Evolutionary conservation across 2,113 vertebrate species (phyloP).

Genomic region (Vulpes vulpes): DNA sequence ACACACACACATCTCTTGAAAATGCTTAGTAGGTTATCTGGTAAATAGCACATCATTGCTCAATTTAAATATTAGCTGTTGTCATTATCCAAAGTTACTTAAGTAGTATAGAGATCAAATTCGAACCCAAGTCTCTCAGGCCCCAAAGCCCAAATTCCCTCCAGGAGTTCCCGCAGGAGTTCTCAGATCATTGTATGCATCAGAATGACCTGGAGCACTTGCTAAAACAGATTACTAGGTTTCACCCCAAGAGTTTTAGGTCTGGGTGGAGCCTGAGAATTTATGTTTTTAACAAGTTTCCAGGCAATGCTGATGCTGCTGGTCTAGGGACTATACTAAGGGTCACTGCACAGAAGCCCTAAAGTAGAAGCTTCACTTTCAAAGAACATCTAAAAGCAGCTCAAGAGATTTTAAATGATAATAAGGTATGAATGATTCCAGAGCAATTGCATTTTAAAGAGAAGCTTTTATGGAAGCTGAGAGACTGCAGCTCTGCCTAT

Average conservation of each 20-base stretch:
- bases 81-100: slow-evolving; percentile 32
- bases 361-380: neutral
- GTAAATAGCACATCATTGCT: neutral
- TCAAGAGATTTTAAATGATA: slow-evolving; percentile 43
- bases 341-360: neutral
- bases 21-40: neutral
- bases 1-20: neutral
- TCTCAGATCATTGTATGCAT: slow-evolving; percentile 31
- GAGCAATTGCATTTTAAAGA: slow-evolving; percentile 61
- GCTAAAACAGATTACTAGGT: neutral
- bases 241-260: neutral
- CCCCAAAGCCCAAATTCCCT: slow-evolving; percentile 9
- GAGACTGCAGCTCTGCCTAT: neutral
- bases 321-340: neutral
- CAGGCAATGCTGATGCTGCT: neutral
- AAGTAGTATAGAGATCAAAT: neutral
- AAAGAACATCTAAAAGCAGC: slow-evolving; percentile 53
- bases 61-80: slow-evolving; percentile 37
- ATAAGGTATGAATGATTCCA: slow-evolving; percentile 40
- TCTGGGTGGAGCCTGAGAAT: neutral
- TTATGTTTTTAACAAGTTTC: neutral
- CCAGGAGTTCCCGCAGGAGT: neutral
- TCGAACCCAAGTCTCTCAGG: slow-evolving; percentile 10
- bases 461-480: slow-evolving; percentile 26
- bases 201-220: neutral